These are phyloP conservation scores for Melangyna quadrimaculata DNA, from an alignment of 2,888 invertebrate species.

Conservation along the genomic window DNA sequence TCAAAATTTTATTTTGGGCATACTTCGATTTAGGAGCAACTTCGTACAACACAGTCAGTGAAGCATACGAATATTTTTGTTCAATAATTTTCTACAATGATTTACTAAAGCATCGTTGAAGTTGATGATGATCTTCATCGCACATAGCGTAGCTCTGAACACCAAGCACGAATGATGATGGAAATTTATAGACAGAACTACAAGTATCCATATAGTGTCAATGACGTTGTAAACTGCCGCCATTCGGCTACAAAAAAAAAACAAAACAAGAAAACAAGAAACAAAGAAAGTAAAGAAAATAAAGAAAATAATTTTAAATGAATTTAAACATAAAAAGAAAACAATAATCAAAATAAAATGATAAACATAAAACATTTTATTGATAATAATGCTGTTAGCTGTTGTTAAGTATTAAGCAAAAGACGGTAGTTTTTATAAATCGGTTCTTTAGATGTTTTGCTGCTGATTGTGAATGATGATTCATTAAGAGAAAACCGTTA, in stretches of 20 bases:
- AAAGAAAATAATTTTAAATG: background rate
- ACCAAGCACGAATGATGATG: background rate
- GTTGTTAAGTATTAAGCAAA: no score
- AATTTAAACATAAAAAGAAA: background rate
- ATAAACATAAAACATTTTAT: constrained; percentile 54
- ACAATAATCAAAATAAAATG: constrained; percentile 55
- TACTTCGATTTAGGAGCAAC: background rate
- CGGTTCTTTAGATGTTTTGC: background rate
- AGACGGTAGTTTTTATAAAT: background rate
- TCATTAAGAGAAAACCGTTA: constrained; percentile 36
- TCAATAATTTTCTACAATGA: constrained; percentile 17
- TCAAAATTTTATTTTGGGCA: no score
- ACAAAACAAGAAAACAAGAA: constrained; percentile 20
- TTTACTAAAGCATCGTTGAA: constrained; percentile 39
- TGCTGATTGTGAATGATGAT: constrained; percentile 33
- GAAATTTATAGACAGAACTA: background rate
- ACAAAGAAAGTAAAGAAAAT: background rate
- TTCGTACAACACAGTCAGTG: background rate
- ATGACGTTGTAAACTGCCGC: background rate
- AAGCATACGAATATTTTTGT: background rate
- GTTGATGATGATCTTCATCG: constrained; percentile 15
- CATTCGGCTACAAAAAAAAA: constrained; percentile 22
- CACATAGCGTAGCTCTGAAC: constrained; percentile 17
- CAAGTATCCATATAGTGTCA: background rate
- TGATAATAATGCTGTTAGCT: constrained; percentile 37